Base-by-base conservation (phyloP, 2,113 vertebrate genomes). In the Triplophysa rosa region DNA sequence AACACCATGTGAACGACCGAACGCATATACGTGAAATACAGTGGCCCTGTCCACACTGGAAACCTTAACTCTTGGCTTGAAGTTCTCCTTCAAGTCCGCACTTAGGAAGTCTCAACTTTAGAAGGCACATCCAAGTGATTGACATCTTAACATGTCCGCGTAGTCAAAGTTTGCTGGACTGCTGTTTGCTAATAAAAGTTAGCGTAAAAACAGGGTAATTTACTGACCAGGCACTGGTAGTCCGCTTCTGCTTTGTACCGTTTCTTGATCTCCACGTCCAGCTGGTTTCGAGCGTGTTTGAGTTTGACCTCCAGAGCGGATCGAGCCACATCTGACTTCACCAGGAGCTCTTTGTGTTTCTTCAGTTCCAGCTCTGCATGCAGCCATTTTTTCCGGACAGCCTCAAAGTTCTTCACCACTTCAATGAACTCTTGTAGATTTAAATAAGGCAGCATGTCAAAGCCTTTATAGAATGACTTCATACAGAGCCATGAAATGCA, bases 191-290 rank as follows among this genome's bases (percentile, higher is more conserved):
- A 37, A 37, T 1, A 7, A 7, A 6, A 8, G 33, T 37, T 7
- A 37, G 1, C 7, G 33, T 37, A 1, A 37, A 37, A 37, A 37
- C 33, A 6, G 33, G 3, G 33, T 8, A 12, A 65, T 65, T 17
- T 11, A 59, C 37, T 56, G 29, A 95, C 95, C 94, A 94, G 88
- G 56, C 93, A 92, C 77, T 94, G 92, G 79, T 93, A 93, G 86
- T 95, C 93, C 0, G 90, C 87, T 33, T 96, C 95, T 0, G 89
- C 84, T 65, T 92, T 93, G 89, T 89, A 89, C 23, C 94, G 91
- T 52, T 94, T 95, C 86, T 92, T 94, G 91, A 96, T 94, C 88
- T 96, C 95, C 81, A 96, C 89, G 0, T 95, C 93, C 85, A 96
- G 90, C 84, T 96, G 95, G 86, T 95, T 95, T 1, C 94, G 91